Evolutionary conservation across 1,140 invertebrate species (phyloP), one percentile per base, ranked within the genome.

Genomic region (Heliconius hermathena): DNA sequence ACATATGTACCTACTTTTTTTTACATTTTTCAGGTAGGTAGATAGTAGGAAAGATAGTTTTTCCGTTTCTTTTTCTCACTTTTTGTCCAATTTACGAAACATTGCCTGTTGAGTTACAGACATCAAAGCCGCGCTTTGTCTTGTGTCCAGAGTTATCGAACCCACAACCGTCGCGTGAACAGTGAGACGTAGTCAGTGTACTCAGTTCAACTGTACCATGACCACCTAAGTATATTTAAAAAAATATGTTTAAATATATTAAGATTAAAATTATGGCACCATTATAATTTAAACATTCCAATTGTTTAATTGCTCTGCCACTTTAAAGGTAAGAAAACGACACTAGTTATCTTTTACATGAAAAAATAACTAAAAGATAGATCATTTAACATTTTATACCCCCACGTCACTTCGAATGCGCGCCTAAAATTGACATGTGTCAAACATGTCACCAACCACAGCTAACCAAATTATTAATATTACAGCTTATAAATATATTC

Each of bases 391-490:
- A 74, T 22, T 74, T 26, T 74, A 29, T 52, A 52, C 22, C 26
- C 46, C 46, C 49, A 38, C 71, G 71, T 72, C 49, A 74, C 22
- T 74, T 74, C 49, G 18, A 49, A 74, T 26, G 73, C 54, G 74
- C 74, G 74, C 54, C 74, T 18, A 75, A 66, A 89, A 85, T 60
- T 87, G 89, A 90, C 89, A 89, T 71, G 83, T 90, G 90, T 91
- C 89, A 86, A 82, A 85, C 81, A 82, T 88, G 85, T 89, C 87
- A 87, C 76, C 79, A 82, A 82, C 78, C 74, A 84, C 73, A 82
- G 71, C 79, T 80, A 46, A 66, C 60, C 13, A 66, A 66, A 66
- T 66, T 60, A 9, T 29, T 26, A 29, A 26, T 66, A 5, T 29
- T 29, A 6, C n/a, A 66, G 9, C n/a, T 66, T 26, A 66, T 22